These are phyloP conservation scores for Eumacrocentrus americanus DNA, from an alignment of 2,888 invertebrate genomes.

Conservation along the genomic window DNA sequence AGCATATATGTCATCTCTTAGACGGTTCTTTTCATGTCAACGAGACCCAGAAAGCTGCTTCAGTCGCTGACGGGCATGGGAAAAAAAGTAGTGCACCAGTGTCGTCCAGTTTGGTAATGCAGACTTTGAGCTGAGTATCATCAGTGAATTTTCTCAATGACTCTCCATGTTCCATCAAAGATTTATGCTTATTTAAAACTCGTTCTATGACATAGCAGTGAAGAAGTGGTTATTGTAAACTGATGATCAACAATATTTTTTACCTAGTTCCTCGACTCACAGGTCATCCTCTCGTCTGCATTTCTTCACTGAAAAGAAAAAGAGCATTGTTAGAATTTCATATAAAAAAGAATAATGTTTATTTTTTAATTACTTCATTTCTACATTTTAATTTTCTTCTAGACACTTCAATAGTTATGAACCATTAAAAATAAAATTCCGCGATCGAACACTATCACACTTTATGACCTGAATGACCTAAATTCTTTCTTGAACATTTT, in stretches of 20 bases:
- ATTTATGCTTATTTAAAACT: no score
- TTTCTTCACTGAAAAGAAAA: constrained; percentile 35
- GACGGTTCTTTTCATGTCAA: constrained; percentile 14
- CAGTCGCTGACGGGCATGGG: constrained; percentile 12
- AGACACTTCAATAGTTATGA: not conserved
- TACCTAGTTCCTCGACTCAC: constrained; percentile 46
- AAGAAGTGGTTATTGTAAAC: not conserved
- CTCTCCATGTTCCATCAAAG: no score
- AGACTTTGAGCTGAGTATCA: constrained; percentile 3
- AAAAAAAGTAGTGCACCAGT: constrained; percentile 5
- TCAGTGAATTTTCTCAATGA: not conserved
- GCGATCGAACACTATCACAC: no score
- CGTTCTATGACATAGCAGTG: no score
- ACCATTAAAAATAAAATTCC: constrained; percentile 6
- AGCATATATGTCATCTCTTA: constrained; percentile 13
- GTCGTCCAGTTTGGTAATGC: constrained; percentile 8
- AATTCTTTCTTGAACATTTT: constrained; percentile 5
- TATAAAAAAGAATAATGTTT: not conserved
- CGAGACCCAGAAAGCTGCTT: constrained; percentile 15
- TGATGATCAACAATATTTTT: not conserved
- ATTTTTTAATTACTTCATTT: no score
- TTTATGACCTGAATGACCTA: not conserved
- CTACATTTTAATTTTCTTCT: not conserved
- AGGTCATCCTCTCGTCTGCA: constrained; percentile 43
- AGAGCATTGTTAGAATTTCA: not conserved